phyloP scores from a whole-genome alignment of 2,797 vertebrate genomes.

The Allobates femoralis region DNA sequence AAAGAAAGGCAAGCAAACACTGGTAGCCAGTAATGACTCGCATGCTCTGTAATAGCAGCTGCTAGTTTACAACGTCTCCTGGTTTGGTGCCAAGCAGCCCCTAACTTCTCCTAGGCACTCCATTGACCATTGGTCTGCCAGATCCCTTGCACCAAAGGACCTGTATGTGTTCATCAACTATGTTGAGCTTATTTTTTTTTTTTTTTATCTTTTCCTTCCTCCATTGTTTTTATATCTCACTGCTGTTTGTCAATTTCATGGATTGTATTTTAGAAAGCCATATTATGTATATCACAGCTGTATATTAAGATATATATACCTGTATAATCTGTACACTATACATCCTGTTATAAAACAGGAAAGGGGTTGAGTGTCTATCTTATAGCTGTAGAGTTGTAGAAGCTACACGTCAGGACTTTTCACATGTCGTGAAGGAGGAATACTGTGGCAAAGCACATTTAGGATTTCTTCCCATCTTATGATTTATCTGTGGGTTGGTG shows the following conservation, averaged over 20 bases:
- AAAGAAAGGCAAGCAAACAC: background rate
- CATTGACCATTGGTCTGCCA: constrained; percentile 10
- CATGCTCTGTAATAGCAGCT: constrained; percentile 38
- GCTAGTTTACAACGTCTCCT: constrained; percentile 31
- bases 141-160: constrained; percentile 48
- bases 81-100: constrained; percentile 43
- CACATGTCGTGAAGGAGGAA: constrained; percentile 1
- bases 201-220: background rate
- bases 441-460: constrained; percentile 41
- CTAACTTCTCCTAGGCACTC: constrained; percentile 12
- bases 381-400: constrained; percentile 36
- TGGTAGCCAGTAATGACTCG: constrained; percentile 1
- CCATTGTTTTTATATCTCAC: constrained; percentile 8
- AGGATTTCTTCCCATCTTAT: constrained; percentile 11
- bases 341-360: constrained; percentile 53
- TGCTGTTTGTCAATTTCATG: constrained; percentile 45
- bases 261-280: constrained; percentile 64
- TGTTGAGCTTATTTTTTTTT: constrained; percentile 11
- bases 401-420: constrained; percentile 43
- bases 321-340: constrained; percentile 61
- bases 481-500: constrained; percentile 22
- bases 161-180: constrained; percentile 33
- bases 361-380: constrained; percentile 38
- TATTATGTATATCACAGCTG: constrained; percentile 63
- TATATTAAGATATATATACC: constrained; percentile 60